These are phyloP conservation scores for Spicauda simplicius DNA, from an alignment of 2,888 invertebrate genomes.

Conservation along the genomic window DNA sequence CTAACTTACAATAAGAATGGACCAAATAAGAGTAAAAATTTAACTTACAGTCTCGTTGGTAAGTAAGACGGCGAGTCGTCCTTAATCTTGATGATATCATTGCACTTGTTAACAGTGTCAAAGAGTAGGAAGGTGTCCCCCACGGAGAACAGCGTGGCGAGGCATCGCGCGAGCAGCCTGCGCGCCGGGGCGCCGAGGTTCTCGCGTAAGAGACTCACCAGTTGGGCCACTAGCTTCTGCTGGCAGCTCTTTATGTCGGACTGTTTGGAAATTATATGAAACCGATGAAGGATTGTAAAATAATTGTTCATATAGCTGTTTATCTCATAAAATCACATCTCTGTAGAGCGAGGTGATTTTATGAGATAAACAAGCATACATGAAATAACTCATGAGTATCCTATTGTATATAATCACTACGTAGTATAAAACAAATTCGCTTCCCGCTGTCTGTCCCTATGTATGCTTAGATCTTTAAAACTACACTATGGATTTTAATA, in stretches of 20 bases:
- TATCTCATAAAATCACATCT: no score
- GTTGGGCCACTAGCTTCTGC: conserved; percentile 96
- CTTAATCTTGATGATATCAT: conserved; percentile 97
- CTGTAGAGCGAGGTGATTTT: no score
- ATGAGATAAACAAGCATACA: no score
- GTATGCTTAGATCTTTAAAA: no score
- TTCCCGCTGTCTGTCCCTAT: no score
- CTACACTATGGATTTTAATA: no score
- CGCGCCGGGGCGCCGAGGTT: conserved; percentile 97
- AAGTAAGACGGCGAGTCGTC: conserved; percentile 99
- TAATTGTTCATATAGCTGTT: no score
- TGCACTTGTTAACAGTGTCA: conserved; percentile 98
- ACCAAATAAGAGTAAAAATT: not conserved
- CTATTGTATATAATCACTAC: no score
- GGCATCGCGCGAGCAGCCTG: conserved; percentile 94
- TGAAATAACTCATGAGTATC: no score
- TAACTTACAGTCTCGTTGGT: conserved; percentile 95
- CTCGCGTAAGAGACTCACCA: conserved; percentile 95
- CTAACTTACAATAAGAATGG: not conserved
- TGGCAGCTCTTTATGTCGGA: conserved; percentile 98
- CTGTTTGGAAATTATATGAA: conserved; percentile 77
- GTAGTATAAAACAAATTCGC: no score
- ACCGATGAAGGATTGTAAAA: not conserved
- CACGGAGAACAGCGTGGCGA: conserved; percentile 97
- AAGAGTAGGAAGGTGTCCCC: conserved; percentile 98